These are phyloP conservation scores for Zosterops hypoxanthus DNA, from an alignment of 2,113 vertebrate genomes.

Conservation along the genomic window DNA sequence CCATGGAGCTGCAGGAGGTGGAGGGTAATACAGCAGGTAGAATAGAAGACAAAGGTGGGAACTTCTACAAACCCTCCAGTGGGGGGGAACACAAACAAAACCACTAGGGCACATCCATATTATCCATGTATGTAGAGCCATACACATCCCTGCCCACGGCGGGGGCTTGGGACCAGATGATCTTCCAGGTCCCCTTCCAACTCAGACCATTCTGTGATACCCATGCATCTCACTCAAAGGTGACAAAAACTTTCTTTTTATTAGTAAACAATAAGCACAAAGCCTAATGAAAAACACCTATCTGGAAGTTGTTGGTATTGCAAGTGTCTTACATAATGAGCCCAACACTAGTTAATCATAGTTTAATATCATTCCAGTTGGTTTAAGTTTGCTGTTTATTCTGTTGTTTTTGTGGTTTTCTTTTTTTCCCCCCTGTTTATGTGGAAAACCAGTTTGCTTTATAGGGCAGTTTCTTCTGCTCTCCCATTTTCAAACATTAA, in stretches of 20 bases:
- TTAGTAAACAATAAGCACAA: not conserved
- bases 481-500: not conserved
- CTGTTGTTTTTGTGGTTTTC: no score
- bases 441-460: not conserved
- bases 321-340: accelerated
- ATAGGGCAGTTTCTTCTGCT: not conserved
- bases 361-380: not conserved
- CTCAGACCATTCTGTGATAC: not conserved
- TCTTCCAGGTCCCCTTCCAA: not conserved
- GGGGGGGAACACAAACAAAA: not conserved
- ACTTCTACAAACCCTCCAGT: not conserved
- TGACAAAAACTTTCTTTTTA: not conserved
- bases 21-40: not conserved
- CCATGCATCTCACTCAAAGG: not conserved
- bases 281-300: accelerated
- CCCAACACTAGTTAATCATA: not conserved
- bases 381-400: not conserved
- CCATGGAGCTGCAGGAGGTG: not conserved
- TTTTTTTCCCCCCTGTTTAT: not conserved
- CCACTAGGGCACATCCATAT: not conserved
- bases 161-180: accelerated
- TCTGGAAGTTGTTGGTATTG: not conserved
- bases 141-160: accelerated
- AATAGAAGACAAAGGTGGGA: not conserved
- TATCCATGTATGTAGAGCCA: no score